phyloP scores from a whole-genome alignment of 2,797 vertebrate genomes.

The Myotis vivesi region DNA sequence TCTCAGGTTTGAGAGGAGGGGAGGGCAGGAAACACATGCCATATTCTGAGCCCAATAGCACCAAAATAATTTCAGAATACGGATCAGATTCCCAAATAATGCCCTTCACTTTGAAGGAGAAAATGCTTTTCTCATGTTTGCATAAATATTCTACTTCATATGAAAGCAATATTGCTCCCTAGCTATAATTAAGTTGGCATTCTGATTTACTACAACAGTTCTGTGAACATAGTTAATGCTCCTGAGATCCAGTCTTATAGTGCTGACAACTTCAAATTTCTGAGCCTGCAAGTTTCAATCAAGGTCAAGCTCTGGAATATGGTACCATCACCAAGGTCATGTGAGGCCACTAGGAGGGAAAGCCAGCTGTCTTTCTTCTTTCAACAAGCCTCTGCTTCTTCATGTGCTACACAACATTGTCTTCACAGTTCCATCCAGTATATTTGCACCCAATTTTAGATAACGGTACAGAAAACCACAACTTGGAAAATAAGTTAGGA shows the following conservation, averaged over 20 bases:
- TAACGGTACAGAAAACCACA: conserved; percentile 40
- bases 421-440: not conserved
- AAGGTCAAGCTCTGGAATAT: not conserved
- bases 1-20: not conserved
- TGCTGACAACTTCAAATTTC: conserved; percentile 25
- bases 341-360: not conserved
- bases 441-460: conserved; percentile 45
- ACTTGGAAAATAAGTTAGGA: conserved; percentile 52
- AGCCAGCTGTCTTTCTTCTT: not conserved
- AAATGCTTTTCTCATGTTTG: not conserved
- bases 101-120: not conserved
- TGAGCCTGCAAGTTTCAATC: not conserved
- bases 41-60: not conserved
- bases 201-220: not conserved
- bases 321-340: not conserved
- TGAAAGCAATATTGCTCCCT: not conserved
- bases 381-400: not conserved
- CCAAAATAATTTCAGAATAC: not conserved
- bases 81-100: not conserved
- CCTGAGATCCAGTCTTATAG: not conserved
- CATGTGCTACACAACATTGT: not conserved
- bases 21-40: not conserved
- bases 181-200: not conserved
- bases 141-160: not conserved
- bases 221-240: not conserved